Evolutionary conservation across 1,140 invertebrate genomes (phyloP).

Genomic region (Brachionus angularis): DNA sequence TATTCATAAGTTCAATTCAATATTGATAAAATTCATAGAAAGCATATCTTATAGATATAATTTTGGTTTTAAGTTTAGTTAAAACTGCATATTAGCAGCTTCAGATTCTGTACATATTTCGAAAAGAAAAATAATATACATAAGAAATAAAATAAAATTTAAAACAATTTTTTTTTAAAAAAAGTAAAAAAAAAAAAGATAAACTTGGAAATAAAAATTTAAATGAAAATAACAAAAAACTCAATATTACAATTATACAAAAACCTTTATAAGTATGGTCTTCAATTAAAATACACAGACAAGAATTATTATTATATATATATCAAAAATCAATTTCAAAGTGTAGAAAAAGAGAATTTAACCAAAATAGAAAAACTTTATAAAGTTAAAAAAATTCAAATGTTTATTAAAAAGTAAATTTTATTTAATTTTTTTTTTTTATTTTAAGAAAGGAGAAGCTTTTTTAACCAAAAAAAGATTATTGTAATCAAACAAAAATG

Average conservation of each 20-base stretch:
- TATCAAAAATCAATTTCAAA: slow-evolving; percentile 33
- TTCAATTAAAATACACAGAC: slow-evolving; percentile 34
- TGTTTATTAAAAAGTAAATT: not conserved
- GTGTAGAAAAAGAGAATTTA: not conserved
- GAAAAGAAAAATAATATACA: too few relatives aligned
- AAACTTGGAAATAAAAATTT: slow-evolving; percentile 1
- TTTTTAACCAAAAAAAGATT: slow-evolving; percentile 34
- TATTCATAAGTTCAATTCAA: too few relatives aligned
- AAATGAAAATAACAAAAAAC: slow-evolving; percentile 22
- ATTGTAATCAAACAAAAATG: slow-evolving; percentile 21
- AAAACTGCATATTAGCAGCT: too few relatives aligned
- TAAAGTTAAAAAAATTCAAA: not conserved
- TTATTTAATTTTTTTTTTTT: not conserved
- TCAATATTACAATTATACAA: slow-evolving; percentile 31
- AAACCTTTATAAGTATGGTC: slow-evolving; percentile 38
- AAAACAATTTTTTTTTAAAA: too few relatives aligned
- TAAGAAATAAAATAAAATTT: too few relatives aligned
- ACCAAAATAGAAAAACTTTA: slow-evolving; percentile 6
- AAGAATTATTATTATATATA: slow-evolving; percentile 20
- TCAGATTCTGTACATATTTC: too few relatives aligned
- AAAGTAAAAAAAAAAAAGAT: not conserved
- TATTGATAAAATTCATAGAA: too few relatives aligned
- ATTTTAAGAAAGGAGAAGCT: slow-evolving; percentile 40
- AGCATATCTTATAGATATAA: too few relatives aligned
- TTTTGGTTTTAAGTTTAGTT: too few relatives aligned